Percentiles rank a stretch among this genome's conserved stretches.
Conservation (phyloP, 2,113 vertebrate species). For the Onychorhynchus coronatus region DNA sequence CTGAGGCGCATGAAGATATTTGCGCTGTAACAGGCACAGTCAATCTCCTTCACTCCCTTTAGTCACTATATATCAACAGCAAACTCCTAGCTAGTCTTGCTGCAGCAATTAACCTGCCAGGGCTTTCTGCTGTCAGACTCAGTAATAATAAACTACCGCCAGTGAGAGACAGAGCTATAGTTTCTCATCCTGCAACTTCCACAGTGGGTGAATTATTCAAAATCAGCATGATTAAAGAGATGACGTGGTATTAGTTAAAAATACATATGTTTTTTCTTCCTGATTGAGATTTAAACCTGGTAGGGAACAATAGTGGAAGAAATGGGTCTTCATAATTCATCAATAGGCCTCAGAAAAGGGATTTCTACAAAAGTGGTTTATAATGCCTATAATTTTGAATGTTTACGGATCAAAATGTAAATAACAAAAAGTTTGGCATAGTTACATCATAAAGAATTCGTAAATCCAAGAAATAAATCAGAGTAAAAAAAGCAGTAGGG, state of each 20-base stretch:
- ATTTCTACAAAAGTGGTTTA: constrained; percentile 57
- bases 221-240: constrained; percentile 79
- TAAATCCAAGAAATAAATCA: constrained; percentile 51
- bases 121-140: constrained; percentile 74
- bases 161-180: constrained; percentile 71
- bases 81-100: constrained; percentile 75
- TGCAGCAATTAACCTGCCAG: constrained; percentile 82
- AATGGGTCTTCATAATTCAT: not conserved
- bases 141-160: constrained; percentile 74
- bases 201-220: constrained; percentile 78
- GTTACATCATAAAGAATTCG: constrained; percentile 14
- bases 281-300: constrained; percentile 68
- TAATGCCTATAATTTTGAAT: constrained; percentile 54
- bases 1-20: constrained; percentile 81
- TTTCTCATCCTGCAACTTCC: constrained; percentile 68
- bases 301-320: constrained; percentile 49
- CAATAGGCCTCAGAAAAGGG: constrained; percentile 2
- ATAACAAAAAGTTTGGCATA: not conserved
- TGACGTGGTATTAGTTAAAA: constrained; percentile 78
- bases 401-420: constrained; percentile 44
- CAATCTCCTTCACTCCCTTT: constrained; percentile 76
- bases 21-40: constrained; percentile 77
- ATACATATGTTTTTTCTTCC: constrained; percentile 36
- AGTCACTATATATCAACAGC: constrained; percentile 75
- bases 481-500: not conserved